Evolutionary conservation across 2,888 invertebrate genomes (phyloP), one percentile per base, ranked within the genome.

Genomic region (Andrena bicolor): DNA sequence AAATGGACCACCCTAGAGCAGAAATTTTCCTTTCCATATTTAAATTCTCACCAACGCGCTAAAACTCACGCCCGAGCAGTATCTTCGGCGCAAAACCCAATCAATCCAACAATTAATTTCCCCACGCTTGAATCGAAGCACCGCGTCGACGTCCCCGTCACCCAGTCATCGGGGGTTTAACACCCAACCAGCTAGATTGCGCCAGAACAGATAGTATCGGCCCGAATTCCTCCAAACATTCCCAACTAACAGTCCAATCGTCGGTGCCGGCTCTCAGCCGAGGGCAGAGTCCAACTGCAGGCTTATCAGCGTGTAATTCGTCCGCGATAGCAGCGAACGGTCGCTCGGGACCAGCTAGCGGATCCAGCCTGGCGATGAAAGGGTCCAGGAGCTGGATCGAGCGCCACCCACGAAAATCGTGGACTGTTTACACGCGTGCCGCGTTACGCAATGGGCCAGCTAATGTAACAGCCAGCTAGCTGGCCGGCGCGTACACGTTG

Each of bases 121-220:
- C 4, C 13, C 13, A 4, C 41, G 13, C 13, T 41, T 13, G 41
- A 41, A 41, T 41, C 13, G 13, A 41, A 41, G 4, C 13, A 41
- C 41, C 41, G 13, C 13, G 13, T 13, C 41, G 41, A 41, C 13
- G 41, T 41, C 41, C 6, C 16, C 58, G 58, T 58, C 26, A 16
- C 28, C 6, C 58, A 28, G 28, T 58, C 64, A 23, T 23, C 26
- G 23, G 2, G 30, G 49, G 30, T 13, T 74, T 74, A 74, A 74
- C 74, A 68, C 68, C 56, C 48, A 60, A 75, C 69, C 74, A 32
- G 48, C 58, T 48, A 69, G 69, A 75, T 75, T 69, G 69, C 69
- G 41, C 69, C 48, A n/a, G 49, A 60, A 61, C 75, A 70, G 70
- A 69, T 75, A 61, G 70, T 41, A 41, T 41, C 41, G 16, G 41